Conservation (phyloP, 2,888 invertebrate species). For the Eucriotettix oculatus region DNA sequence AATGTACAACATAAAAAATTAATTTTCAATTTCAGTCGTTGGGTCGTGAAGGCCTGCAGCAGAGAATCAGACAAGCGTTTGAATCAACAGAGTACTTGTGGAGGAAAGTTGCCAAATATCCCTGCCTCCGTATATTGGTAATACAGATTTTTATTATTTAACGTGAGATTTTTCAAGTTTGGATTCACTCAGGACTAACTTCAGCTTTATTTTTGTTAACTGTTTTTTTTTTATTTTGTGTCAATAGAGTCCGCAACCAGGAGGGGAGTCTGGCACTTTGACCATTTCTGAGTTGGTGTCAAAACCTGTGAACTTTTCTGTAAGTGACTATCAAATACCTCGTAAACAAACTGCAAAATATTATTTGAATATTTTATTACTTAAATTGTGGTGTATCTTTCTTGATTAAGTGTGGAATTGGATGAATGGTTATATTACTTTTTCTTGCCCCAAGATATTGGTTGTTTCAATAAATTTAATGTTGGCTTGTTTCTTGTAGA, state of each 20-base stretch:
- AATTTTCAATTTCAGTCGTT: slow-evolving; percentile 21
- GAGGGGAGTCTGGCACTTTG: slow-evolving; percentile 50
- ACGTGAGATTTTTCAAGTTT: too few relatives aligned
- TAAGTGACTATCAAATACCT: slow-evolving; percentile 21
- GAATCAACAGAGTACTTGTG: slow-evolving; percentile 47
- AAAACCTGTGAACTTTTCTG: slow-evolving; percentile 42
- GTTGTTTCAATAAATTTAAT: too few relatives aligned
- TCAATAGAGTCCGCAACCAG: slow-evolving; percentile 58
- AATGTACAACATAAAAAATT: too few relatives aligned
- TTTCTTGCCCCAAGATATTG: too few relatives aligned
- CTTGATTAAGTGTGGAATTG: too few relatives aligned
- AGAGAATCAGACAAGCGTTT: slow-evolving; percentile 57
- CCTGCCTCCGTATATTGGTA: slow-evolving; percentile 55
- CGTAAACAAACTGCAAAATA: neutral
- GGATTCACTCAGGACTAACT: too few relatives aligned
- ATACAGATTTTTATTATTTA: neutral
- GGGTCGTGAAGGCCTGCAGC: slow-evolving; percentile 47
- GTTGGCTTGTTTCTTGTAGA: slow-evolving; percentile 23
- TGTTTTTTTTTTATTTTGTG: neutral
- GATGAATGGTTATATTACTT: too few relatives aligned
- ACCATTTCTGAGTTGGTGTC: slow-evolving; percentile 42
- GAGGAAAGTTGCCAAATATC: slow-evolving; percentile 41
- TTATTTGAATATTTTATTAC: too few relatives aligned
- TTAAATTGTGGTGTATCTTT: too few relatives aligned
- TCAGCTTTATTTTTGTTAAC: too few relatives aligned